Evolutionary conservation across 2,888 invertebrate genomes (phyloP), one percentile per base, ranked within the genome.

Genomic region (Limnephilus lunatus): DNA sequence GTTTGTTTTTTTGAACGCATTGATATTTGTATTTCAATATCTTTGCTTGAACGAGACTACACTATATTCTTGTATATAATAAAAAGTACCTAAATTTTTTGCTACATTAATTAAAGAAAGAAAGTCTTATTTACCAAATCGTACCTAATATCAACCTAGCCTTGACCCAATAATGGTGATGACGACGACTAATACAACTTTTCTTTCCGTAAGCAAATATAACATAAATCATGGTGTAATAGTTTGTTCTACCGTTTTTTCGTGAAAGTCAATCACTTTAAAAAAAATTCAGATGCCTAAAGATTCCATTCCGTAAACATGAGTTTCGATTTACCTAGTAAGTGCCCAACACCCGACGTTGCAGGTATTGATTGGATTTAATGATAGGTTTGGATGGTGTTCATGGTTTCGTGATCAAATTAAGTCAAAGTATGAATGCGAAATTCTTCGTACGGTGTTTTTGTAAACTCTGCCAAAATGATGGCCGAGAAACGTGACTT

Each of bases 401-500:
- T 68, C 68, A 68, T 68, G 68, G 25, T 25, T 68, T 87, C 87
- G 87, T 87, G 87, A 87, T 87, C 87, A 87, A 87, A 68, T 53
- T 48, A 86, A 87, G 32, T 87, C 68, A 68, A 35, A 87, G 53
- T 68, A 53, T 87, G 48, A 68, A 87, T 87, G 87, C 87, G n/a
- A 87, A 87, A 53, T 31, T 53, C 53, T 87, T 53, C 48, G 53
- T 87, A 35, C 32, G 32, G 12, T 44, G 53, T 87, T 68, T 53
- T 31, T 32, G 44, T 44, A 44, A 68, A 90, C 32, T 85, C 90
- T 35, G 25, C 80, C 53, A 44, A 87, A 87, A 87, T 68, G 87
- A 32, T 87, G 87, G 32, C 53, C 31, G 25, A 87, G 87, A n/a
- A 68, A 85, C 90, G 90, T 85, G 85, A 85, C 85, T 83, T 68